phyloP scores from a whole-genome alignment of 2,888 invertebrate genomes.

The Scaptodrosophila latifasciaeformis region DNA sequence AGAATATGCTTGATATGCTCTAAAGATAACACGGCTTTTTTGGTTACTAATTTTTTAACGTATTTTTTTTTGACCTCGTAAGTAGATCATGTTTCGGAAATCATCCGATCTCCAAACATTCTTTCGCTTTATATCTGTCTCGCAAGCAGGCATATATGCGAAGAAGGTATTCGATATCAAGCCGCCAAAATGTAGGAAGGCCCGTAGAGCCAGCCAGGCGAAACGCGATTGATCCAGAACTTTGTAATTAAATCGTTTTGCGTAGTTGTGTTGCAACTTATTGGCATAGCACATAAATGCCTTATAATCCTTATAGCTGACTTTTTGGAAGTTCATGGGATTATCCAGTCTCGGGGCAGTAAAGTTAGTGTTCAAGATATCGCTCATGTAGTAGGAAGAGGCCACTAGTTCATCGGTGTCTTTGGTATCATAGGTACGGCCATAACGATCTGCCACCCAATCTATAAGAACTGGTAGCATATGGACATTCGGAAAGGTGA shows the following conservation, averaged over 20 bases:
- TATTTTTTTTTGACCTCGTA: too few species aligned
- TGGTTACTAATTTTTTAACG: too few species aligned
- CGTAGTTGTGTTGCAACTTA: background rate
- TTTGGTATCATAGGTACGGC: conserved; percentile 31
- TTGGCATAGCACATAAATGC: background rate
- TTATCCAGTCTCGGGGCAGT: background rate
- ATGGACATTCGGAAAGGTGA: conserved; percentile 56
- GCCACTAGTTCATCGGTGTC: conserved; percentile 27
- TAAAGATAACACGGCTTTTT: too few species aligned
- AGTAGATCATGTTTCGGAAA: too few species aligned
- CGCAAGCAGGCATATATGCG: conserved; percentile 42
- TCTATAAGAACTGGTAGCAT: conserved; percentile 50
- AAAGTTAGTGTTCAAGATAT: background rate
- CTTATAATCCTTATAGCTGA: background rate
- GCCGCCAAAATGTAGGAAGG: conserved; percentile 18
- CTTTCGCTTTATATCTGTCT: conserved; percentile 26
- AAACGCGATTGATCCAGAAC: conserved; percentile 34
- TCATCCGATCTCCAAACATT: conserved; percentile 25
- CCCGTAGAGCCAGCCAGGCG: conserved; percentile 43
- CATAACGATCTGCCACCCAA: conserved; percentile 56
- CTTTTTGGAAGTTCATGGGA: too few species aligned
- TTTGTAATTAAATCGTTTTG: conserved; percentile 20
- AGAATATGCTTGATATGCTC: too few species aligned
- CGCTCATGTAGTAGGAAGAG: conserved; percentile 10
- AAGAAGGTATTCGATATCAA: conserved; percentile 29